A percentile compares a stretch with the other conserved stretches of the same genome.
phyloP scores from a whole-genome alignment of 1,140 invertebrate species.

The Hirudo medicinalis region DNA sequence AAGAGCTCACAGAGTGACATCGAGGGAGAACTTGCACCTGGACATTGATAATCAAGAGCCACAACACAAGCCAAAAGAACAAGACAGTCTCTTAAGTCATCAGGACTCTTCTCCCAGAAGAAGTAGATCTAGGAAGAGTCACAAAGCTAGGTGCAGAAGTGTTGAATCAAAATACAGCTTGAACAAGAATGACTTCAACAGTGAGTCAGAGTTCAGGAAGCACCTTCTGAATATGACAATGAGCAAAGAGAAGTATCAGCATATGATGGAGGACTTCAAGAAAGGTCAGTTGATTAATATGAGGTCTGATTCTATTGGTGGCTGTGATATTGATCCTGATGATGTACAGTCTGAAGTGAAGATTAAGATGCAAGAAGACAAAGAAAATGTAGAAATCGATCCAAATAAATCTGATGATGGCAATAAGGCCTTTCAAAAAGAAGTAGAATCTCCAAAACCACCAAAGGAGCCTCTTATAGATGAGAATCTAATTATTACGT shows the following conservation, averaged over 20 bases:
- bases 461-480: not conserved
- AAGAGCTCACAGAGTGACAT: no score
- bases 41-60: no score
- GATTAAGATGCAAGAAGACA: not conserved
- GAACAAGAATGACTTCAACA: constrained; percentile 12
- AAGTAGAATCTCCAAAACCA: not conserved
- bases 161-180: constrained; percentile 7
- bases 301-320: constrained; percentile 1
- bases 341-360: not conserved
- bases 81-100: no score
- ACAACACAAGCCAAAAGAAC: no score
- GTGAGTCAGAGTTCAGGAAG: constrained; percentile 12
- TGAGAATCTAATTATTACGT: not conserved
- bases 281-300: constrained; percentile 6
- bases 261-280: constrained; percentile 12
- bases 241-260: constrained; percentile 18
- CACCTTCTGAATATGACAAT: constrained; percentile 15
- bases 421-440: not conserved
- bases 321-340: not conserved
- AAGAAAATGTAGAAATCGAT: constrained; percentile 5
- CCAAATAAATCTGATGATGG: not conserved
- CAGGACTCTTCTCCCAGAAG: no score
- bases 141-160: not conserved
- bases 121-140: no score
- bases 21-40: no score